Conservation (phyloP, 2,113 vertebrate species). For the Urocynchramus pylzowi region DNA sequence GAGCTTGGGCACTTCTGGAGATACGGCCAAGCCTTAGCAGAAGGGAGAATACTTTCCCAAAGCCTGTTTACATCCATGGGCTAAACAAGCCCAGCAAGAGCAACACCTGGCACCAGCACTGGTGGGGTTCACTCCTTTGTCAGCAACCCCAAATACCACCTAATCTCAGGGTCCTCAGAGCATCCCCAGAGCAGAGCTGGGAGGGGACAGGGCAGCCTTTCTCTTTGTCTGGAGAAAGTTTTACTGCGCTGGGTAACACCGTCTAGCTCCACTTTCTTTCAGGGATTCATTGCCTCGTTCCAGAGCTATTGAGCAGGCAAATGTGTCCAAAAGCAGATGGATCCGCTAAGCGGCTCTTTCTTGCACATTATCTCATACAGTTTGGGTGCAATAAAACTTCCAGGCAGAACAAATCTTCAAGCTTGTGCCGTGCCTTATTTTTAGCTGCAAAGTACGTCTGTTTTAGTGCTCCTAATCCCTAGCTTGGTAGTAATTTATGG, state of each 20-base stretch:
- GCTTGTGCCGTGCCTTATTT: constrained; percentile 58
- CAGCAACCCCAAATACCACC: neutral
- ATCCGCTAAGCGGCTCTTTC: constrained; percentile 26
- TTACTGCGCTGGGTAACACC: neutral
- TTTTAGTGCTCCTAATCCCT: constrained; percentile 66
- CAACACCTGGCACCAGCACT: neutral
- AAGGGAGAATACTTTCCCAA: neutral
- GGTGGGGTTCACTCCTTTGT: neutral
- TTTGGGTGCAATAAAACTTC: constrained; percentile 66
- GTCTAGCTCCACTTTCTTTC: neutral
- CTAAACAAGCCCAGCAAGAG: neutral
- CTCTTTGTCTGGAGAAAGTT: neutral
- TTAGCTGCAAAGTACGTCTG: constrained; percentile 53
- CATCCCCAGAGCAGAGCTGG: neutral
- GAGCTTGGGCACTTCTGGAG: neutral
- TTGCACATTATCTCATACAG: constrained; percentile 63
- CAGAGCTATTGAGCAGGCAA: neutral
- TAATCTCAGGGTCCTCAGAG: neutral
- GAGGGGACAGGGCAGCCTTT: fast-evolving
- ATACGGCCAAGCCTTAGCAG: neutral
- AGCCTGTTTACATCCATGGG: neutral
- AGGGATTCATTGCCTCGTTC: neutral
- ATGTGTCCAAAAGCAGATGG: constrained; percentile 58
- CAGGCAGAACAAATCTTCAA: constrained; percentile 62
- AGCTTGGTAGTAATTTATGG: constrained; percentile 62